Percentiles rank a stretch among this genome's conserved stretches.
phyloP scores from a whole-genome alignment of 2,797 vertebrate species.

The Acrossocheilus wenchowensis region DNA sequence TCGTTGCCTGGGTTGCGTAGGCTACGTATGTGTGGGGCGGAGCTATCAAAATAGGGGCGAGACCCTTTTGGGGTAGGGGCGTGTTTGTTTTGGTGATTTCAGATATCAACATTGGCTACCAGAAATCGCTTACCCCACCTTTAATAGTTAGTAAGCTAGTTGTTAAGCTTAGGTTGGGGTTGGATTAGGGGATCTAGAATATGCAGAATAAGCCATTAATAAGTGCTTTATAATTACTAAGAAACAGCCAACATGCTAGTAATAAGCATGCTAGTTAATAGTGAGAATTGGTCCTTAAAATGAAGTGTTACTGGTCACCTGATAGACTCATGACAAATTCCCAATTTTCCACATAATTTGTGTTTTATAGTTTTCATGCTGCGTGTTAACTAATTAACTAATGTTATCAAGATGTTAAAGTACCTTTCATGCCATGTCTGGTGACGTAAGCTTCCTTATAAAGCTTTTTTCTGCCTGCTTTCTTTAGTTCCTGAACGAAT shows the following conservation, averaged over 20 bases:
- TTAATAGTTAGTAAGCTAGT: background rate
- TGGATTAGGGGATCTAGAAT: background rate
- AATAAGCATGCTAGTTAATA: background rate
- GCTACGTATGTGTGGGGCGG: too few relatives aligned
- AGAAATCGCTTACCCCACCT: too few relatives aligned
- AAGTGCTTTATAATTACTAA: background rate
- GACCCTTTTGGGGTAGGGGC: too few relatives aligned
- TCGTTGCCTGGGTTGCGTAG: too few relatives aligned
- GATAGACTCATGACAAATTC: background rate
- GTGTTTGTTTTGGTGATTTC: too few relatives aligned
- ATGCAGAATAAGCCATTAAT: background rate
- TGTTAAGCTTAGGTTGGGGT: background rate
- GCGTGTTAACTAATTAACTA: slow-evolving; percentile 19
- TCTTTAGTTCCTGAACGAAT: slow-evolving; percentile 42
- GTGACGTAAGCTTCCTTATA: slow-evolving; percentile 14
- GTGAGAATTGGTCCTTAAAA: background rate
- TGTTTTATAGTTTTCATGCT: background rate
- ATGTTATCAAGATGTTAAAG: slow-evolving; percentile 14
- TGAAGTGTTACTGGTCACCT: background rate
- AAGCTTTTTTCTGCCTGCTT: background rate
- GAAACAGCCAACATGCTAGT: background rate
- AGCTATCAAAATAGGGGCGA: too few relatives aligned
- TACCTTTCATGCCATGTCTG: background rate
- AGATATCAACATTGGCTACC: too few relatives aligned
- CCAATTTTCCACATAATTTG: background rate